A percentile compares a stretch with the other conserved stretches of the same genome.
Evolutionary conservation across 2,797 vertebrate genomes (phyloP).

Genomic region (Uromys caudimaculatus): DNA sequence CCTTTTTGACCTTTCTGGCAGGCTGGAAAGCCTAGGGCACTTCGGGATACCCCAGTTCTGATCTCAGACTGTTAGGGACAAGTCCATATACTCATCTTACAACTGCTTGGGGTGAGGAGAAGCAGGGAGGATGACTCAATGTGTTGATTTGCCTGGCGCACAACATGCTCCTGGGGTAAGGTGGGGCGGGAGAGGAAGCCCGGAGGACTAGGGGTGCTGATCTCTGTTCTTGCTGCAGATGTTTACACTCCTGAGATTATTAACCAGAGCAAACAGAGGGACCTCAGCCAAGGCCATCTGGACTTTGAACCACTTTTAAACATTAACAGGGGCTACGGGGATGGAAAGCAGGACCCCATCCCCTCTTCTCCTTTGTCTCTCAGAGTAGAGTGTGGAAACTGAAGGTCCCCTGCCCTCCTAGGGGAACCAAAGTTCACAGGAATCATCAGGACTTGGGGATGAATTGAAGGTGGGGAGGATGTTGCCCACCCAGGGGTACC

Average conservation of each 20-base stretch:
- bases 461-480: not conserved
- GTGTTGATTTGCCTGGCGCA: not conserved
- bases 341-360: no score
- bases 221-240: not conserved
- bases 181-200: not conserved
- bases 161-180: no score
- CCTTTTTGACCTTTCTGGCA: not conserved
- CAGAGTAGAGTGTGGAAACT: not conserved
- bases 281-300: not conserved
- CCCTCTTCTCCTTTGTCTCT: not conserved
- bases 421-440: not conserved
- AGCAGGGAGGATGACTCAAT: no score
- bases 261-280: constrained; percentile 75
- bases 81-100: accelerated
- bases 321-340: constrained; percentile 47
- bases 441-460: not conserved
- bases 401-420: not conserved
- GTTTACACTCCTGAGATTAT: constrained; percentile 77
- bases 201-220: accelerated
- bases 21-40: no score
- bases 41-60: not conserved
- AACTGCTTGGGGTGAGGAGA: not conserved
- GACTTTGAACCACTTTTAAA: constrained; percentile 76
- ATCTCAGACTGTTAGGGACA: no score
- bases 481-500: accelerated